Evolutionary conservation across 2,888 invertebrate species (phyloP).

Genomic region (Deroplatys truncata): DNA sequence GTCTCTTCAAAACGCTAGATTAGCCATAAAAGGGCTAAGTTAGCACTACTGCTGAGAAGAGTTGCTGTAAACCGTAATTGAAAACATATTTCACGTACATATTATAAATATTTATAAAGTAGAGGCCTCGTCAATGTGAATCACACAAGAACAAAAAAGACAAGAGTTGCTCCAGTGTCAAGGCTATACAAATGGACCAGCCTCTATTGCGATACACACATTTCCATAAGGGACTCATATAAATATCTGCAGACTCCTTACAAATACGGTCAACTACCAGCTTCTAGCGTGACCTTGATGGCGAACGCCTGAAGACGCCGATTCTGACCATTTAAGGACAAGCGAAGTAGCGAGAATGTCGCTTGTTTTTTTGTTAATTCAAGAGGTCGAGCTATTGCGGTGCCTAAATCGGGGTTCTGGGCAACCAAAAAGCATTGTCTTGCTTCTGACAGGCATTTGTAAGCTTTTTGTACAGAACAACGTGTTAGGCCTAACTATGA

Average conservation of each 20-base stretch:
- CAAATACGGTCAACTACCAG: not conserved
- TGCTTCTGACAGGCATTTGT: not conserved
- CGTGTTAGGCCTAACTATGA: too few species aligned
- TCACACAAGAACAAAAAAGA: too few species aligned
- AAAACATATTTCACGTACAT: too few species aligned
- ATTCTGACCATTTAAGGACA: not conserved
- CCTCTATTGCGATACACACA: not conserved
- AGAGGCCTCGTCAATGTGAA: too few species aligned
- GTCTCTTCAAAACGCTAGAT: too few species aligned
- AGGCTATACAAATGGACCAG: not conserved
- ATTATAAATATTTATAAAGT: too few species aligned
- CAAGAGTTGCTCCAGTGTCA: not conserved
- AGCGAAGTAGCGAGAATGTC: not conserved
- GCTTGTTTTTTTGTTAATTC: not conserved
- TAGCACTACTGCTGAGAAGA: too few species aligned
- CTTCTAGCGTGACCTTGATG: not conserved
- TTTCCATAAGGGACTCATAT: not conserved
- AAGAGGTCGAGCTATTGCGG: not conserved
- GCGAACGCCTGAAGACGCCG: not conserved
- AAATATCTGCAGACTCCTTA: not conserved
- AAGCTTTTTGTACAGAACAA: too few species aligned
- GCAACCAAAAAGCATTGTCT: not conserved
- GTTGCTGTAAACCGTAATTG: too few species aligned
- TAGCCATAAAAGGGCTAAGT: too few species aligned
- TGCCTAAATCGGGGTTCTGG: not conserved